A percentile compares a stretch with the other conserved stretches of the same genome.
Evolutionary conservation across 2,113 vertebrate genomes (phyloP).

Genomic region (Leptodactylus fuscus): DNA sequence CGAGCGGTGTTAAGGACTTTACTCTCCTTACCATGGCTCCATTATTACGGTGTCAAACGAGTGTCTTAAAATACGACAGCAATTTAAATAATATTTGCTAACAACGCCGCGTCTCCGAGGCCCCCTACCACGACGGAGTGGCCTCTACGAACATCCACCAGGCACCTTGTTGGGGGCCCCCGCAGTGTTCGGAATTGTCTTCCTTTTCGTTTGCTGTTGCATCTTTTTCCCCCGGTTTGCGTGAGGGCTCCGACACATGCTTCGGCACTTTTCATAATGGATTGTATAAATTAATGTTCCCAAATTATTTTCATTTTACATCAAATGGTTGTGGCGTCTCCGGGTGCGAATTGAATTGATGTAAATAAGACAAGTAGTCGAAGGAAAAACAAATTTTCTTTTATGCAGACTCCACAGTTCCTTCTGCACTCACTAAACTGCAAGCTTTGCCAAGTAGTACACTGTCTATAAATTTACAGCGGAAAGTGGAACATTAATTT

Average conservation of each 20-base stretch:
- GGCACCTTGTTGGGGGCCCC: neutral
- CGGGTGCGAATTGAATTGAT: constrained; percentile 58
- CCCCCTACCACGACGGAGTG: neutral
- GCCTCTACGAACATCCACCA: neutral
- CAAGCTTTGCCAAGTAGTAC: constrained; percentile 60
- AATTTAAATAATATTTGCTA: constrained; percentile 25
- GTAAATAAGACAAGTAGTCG: constrained; percentile 60
- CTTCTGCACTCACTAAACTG: constrained; percentile 55
- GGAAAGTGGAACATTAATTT: constrained; percentile 59
- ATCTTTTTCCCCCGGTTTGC: neutral
- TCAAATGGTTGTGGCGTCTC: constrained; percentile 56
- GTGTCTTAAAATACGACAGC: constrained; percentile 2
- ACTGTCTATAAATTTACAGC: constrained; percentile 53
- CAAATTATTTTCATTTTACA: constrained; percentile 60
- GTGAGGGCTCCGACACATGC: constrained; percentile 8
- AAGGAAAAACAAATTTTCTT: constrained; percentile 60
- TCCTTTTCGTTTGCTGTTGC: constrained; percentile 4
- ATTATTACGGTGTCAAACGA: constrained; percentile 15
- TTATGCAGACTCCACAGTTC: constrained; percentile 61
- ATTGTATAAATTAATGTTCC: constrained; percentile 58
- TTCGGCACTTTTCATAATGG: constrained; percentile 54
- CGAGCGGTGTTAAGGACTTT: neutral
- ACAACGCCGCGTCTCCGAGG: neutral
- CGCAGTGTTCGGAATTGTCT: constrained; percentile 24
- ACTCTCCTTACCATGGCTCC: neutral